These are phyloP conservation scores for Pristis pectinata DNA, from an alignment of 2,797 vertebrate genomes.

Conservation along the genomic window DNA sequence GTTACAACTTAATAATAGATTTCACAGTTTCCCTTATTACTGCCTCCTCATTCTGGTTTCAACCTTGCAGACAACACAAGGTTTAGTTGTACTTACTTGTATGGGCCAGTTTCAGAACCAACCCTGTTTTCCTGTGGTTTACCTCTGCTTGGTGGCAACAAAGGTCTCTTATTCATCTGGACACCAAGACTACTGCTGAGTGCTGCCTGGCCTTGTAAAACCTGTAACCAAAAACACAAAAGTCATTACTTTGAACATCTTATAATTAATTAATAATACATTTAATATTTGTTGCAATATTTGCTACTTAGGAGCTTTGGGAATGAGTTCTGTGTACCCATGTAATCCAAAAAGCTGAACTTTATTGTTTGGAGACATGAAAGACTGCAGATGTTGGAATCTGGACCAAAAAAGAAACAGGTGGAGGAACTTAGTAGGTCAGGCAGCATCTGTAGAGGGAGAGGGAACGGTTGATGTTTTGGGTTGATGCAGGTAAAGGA, in stretches of 20 bases:
- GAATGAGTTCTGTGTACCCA: background rate
- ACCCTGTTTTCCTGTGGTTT: background rate
- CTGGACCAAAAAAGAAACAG: too few relatives aligned
- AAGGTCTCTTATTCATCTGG: background rate
- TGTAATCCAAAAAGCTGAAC: too few relatives aligned
- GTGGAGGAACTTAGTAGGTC: too few relatives aligned
- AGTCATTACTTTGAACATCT: background rate
- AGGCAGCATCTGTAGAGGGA: too few relatives aligned
- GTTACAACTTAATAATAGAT: too few relatives aligned
- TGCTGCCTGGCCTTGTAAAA: background rate
- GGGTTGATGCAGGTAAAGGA: background rate
- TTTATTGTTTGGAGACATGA: background rate
- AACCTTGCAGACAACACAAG: background rate
- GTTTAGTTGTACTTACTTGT: background rate
- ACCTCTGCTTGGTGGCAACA: background rate
- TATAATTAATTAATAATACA: background rate
- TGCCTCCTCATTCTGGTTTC: background rate
- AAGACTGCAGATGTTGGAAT: too few relatives aligned
- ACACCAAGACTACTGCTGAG: background rate
- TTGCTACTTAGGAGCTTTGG: background rate
- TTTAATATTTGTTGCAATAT: background rate
- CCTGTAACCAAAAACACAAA: background rate
- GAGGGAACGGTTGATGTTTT: too few relatives aligned
- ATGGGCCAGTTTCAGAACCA: background rate
- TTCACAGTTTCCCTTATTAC: too few relatives aligned